Percentiles rank a stretch among this genome's conserved stretches.
Conservation (phyloP, 2,113 vertebrate genomes). For the Gymnobelideus leadbeateri region DNA sequence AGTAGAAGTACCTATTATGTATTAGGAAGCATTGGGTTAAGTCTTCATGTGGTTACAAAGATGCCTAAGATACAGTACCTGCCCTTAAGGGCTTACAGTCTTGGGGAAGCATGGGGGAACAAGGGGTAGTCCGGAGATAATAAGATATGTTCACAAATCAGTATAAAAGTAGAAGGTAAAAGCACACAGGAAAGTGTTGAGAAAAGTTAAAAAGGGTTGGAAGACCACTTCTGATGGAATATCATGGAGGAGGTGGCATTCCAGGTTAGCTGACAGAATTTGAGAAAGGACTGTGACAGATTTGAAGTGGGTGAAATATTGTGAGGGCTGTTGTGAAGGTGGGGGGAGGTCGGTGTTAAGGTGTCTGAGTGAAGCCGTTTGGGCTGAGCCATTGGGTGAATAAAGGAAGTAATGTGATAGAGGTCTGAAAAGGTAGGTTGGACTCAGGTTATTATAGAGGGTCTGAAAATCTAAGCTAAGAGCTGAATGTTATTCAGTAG, state of each 20-base stretch:
- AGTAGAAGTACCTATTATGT: not conserved
- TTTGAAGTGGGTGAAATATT: not conserved
- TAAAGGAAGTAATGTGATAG: not conserved
- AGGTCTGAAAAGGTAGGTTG: not conserved
- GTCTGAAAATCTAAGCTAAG: not conserved
- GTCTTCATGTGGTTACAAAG: not conserved
- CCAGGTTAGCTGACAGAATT: not conserved
- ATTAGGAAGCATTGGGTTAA: not conserved
- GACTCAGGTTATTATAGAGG: not conserved
- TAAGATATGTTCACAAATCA: not conserved
- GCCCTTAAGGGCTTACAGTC: not conserved
- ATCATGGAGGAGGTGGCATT: not conserved
- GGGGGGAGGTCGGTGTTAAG: accelerated
- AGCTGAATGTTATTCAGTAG: not conserved
- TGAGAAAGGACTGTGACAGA: not conserved
- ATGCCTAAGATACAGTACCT: not conserved
- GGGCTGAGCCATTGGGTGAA: not conserved
- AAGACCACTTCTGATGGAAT: not conserved
- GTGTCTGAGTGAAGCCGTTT: too few species aligned
- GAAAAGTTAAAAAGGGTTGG: not conserved
- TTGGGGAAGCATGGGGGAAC: not conserved
- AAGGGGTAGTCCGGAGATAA: not conserved
- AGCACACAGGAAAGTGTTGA: not conserved
- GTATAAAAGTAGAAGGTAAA: not conserved
- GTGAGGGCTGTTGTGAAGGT: not conserved